A percentile compares a stretch with the other conserved stretches of the same genome.
phyloP scores from a whole-genome alignment of 2,113 vertebrate genomes.

The Leptobrachium leishanense region DNA sequence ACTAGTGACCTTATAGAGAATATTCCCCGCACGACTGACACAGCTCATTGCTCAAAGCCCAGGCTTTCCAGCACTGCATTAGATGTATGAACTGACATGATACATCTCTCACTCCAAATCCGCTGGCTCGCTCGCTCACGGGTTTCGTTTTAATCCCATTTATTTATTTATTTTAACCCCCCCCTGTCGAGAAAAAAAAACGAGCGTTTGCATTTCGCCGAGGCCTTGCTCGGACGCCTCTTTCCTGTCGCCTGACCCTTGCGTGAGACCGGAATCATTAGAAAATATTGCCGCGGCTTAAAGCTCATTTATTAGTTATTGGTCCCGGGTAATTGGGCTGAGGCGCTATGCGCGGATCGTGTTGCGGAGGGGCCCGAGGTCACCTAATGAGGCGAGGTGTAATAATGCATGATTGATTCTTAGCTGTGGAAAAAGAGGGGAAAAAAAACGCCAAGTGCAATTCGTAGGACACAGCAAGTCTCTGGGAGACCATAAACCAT shows the following conservation, averaged over 20 bases:
- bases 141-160: too few relatives aligned
- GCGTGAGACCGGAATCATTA: conserved; percentile 30
- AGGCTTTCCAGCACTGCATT: conserved; percentile 8
- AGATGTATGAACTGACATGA: conserved; percentile 42
- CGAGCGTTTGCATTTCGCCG: conserved; percentile 10
- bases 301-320: conserved; percentile 47
- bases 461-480: conserved; percentile 14
- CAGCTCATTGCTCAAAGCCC: conserved; percentile 36
- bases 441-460: not conserved
- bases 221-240: not conserved
- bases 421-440: conserved; percentile 11
- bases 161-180: not conserved
- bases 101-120: conserved; percentile 25
- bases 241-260: conserved; percentile 20
- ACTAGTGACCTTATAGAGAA: conserved; percentile 44
- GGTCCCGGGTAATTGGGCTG: conserved; percentile 44
- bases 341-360: conserved; percentile 12
- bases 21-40: conserved; percentile 41
- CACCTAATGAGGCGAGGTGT: conserved; percentile 46
- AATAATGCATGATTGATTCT: conserved; percentile 44
- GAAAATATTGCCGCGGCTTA: conserved; percentile 29
- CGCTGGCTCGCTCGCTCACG: not conserved
- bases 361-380: conserved; percentile 34
- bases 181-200: conserved; percentile 1
- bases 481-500: not conserved